Evolutionary conservation across 2,888 invertebrate genomes (phyloP), one percentile per base, ranked within the genome.

Genomic region (Polymixis lichenea): DNA sequence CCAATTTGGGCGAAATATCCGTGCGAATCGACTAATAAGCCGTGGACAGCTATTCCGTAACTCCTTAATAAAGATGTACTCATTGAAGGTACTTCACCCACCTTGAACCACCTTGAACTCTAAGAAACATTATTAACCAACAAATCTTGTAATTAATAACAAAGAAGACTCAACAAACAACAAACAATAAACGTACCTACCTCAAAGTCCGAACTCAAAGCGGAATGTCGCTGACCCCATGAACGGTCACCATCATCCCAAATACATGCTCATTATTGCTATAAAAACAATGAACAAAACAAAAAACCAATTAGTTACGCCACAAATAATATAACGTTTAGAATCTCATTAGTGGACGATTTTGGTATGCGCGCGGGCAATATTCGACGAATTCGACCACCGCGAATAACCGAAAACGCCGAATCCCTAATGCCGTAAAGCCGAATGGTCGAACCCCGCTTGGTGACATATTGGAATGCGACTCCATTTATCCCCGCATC

Each of bases 381-480:
- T 92, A 94, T 94, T 90, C 93, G 78, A 91, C 92, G 92, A 93
- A 94, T 94, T 94, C 87, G 88, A 68, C 85, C 86, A 82, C 86
- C 75, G 87, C 91, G 92, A 93, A 94, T 94, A 93, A 91, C 92
- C 91, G 92, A 92, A 94, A 94, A 92, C 94, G 92, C 93, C 86
- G 92, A 92, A 92, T 90, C 89, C 90, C 91, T 93, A 94, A 94
- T 92, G 91, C 94, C 94, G 90, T 94, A 95, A 94, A 94, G 94
- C 95, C 94, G 94, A 95, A 95, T 94, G 92, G 93, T 92, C 92
- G 93, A 90, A 87, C 91, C 93, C 91, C 93, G 93, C 93, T 92
- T 93, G 91, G 95, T 96, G 96, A 96, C 96, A 96, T 96, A 96
- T 96, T 95, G 96, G 96, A 95, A 96, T 96, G 96, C 93, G 96